Percentiles rank a stretch among this genome's conserved stretches.
Conservation (phyloP, 2,797 vertebrate species). For the Loriculus beryllinus region DNA sequence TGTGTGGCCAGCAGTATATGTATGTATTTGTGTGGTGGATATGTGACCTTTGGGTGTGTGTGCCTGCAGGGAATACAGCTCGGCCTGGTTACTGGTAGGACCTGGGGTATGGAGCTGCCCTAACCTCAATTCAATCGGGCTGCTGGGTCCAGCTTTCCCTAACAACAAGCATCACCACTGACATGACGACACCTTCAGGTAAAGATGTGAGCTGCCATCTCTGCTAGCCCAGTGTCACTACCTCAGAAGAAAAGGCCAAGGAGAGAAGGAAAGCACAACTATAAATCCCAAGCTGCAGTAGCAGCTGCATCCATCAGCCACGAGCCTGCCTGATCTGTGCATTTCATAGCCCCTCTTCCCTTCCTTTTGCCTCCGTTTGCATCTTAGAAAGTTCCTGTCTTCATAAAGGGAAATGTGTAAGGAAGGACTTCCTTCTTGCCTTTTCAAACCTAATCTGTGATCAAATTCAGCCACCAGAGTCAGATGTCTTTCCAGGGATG, state of each 20-base stretch:
- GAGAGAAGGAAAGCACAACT: neutral
- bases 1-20: accelerated
- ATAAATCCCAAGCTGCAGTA: neutral
- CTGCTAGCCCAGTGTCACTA: neutral
- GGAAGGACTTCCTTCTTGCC: neutral
- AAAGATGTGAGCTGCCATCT: neutral
- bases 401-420: neutral
- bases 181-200: neutral
- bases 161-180: neutral
- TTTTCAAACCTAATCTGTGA: neutral
- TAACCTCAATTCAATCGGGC: neutral
- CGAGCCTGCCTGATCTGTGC: neutral
- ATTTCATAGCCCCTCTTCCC: neutral
- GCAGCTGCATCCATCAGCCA: neutral
- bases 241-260: accelerated
- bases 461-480: slow-evolving; percentile 17
- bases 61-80: accelerated
- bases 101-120: neutral
- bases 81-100: neutral
- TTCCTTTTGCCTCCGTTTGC: neutral
- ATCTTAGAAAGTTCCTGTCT: neutral
- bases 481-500: slow-evolving; percentile 31
- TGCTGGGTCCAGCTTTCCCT: neutral
- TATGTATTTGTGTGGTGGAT: too few species aligned
- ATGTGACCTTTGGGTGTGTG: neutral